These are phyloP conservation scores for Hippoglossus stenolepis DNA, from an alignment of 2,113 vertebrate species.

Conservation along the genomic window DNA sequence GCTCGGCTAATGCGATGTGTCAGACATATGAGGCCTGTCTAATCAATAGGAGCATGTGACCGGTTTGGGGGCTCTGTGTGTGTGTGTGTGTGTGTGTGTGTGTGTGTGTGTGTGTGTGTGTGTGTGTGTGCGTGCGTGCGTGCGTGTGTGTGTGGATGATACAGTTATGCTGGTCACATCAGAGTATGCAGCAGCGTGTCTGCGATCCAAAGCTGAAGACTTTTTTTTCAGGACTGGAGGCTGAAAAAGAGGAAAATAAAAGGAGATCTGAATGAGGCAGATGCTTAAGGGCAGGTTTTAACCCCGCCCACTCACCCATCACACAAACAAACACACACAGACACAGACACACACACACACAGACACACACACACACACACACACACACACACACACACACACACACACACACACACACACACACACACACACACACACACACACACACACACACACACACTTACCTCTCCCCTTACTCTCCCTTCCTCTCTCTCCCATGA, in stretches of 20 bases:
- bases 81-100: constrained; percentile 27
- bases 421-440: constrained; percentile 78
- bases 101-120: constrained; percentile 24
- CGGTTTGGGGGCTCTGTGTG: constrained; percentile 21
- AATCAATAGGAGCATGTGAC: constrained; percentile 69
- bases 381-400: constrained; percentile 80
- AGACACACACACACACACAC: constrained; percentile 35
- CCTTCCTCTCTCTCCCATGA: constrained; percentile 88
- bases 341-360: constrained; percentile 77
- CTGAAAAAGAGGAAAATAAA: constrained; percentile 43
- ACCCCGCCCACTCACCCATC: constrained; percentile 76
- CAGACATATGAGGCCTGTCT: constrained; percentile 76
- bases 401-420: not conserved
- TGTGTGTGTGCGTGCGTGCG: constrained; percentile 24
- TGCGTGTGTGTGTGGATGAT: constrained; percentile 26
- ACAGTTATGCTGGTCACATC: constrained; percentile 54
- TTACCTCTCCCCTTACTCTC: constrained; percentile 61
- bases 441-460: constrained; percentile 80
- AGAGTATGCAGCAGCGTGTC: constrained; percentile 27
- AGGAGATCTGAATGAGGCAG: constrained; percentile 80
- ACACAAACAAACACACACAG: not conserved
- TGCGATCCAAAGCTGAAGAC: constrained; percentile 48
- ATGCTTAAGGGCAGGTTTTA: constrained; percentile 78
- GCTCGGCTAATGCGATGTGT: constrained; percentile 70
- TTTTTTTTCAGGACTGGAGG: constrained; percentile 51